phyloP scores from a whole-genome alignment of 2,888 invertebrate genomes.

The Tipula unca region DNA sequence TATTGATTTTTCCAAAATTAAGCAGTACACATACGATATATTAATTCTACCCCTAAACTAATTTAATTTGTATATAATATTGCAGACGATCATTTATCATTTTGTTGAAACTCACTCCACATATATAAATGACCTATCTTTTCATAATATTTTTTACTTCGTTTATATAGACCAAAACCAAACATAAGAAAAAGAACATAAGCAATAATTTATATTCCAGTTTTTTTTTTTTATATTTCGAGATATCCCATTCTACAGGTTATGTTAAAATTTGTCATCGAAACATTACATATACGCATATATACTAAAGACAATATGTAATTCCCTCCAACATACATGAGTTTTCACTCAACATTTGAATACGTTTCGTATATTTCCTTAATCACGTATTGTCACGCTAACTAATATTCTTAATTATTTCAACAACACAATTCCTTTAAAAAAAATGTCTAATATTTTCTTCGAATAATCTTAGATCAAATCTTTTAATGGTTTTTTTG shows the following conservation, averaged over 20 bases:
- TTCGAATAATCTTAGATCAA: background rate
- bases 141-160: background rate
- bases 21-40: background rate
- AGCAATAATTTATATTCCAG: background rate
- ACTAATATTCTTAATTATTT: constrained; percentile 1
- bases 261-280: background rate
- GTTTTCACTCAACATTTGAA: background rate
- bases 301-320: background rate
- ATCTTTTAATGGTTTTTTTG: background rate
- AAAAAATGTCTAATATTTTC: background rate
- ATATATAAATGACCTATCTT: background rate
- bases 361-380: background rate
- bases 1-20: no score
- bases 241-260: background rate
- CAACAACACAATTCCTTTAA: background rate
- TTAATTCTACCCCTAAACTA: background rate
- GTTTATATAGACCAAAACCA: background rate
- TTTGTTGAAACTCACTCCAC: background rate
- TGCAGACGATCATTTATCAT: background rate
- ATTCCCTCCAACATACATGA: background rate
- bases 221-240: background rate
- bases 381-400: background rate
- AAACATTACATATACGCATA: background rate
- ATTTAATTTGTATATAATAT: background rate
- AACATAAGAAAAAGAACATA: background rate